A percentile compares a stretch with the other conserved stretches of the same genome.
Evolutionary conservation across 2,113 vertebrate genomes (phyloP).

Genomic region (Oncorhynchus kisutch): DNA sequence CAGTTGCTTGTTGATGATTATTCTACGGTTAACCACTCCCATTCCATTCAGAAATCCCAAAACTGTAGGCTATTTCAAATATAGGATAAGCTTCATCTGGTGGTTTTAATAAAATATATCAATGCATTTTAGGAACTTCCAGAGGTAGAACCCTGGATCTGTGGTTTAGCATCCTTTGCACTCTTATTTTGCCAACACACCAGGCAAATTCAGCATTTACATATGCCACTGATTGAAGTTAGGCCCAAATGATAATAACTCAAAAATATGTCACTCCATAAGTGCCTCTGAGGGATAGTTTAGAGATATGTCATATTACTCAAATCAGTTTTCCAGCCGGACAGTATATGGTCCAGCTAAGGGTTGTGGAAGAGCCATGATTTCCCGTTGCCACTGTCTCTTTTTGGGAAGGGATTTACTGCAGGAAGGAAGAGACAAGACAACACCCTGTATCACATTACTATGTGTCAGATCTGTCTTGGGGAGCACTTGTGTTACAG

Average conservation of each 20-base stretch:
- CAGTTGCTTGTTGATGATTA: neutral
- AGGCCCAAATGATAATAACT: neutral
- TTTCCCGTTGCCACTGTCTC: slow-evolving; percentile 8
- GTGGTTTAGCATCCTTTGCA: neutral
- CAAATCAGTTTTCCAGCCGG: neutral
- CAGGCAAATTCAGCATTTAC: neutral
- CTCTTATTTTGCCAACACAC: neutral
- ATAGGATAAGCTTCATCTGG: too few relatives aligned
- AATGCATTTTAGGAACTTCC: too few relatives aligned
- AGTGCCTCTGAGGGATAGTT: neutral
- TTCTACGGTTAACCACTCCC: neutral
- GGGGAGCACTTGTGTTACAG: slow-evolving; percentile 12
- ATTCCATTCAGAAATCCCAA: neutral
- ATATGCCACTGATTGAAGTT: too few relatives aligned
- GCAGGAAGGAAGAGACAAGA: slow-evolving; percentile 38
- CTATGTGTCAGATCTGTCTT: slow-evolving; percentile 13
- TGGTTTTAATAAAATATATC: too few relatives aligned
- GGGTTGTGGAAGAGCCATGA: neutral
- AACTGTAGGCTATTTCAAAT: neutral
- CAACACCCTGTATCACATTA: slow-evolving; percentile 37
- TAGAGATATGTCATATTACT: neutral
- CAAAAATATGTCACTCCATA: neutral
- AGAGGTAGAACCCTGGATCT: too few relatives aligned
- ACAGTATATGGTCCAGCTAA: neutral
- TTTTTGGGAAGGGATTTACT: slow-evolving; percentile 20